Conservation (phyloP, 2,113 vertebrate species). For the Indri indri region DNA sequence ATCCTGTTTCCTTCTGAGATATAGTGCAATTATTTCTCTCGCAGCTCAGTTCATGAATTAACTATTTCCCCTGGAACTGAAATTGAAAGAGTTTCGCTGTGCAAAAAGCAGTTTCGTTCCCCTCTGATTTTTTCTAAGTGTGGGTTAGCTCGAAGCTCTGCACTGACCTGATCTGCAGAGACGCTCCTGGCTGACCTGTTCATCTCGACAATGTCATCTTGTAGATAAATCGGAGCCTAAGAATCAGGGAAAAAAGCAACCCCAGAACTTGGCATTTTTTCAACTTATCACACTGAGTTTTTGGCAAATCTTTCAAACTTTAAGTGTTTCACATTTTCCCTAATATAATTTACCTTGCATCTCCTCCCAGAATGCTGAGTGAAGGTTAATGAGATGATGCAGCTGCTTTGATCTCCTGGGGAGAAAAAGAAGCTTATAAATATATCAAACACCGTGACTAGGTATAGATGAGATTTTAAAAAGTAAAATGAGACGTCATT, state of each 20-base stretch:
- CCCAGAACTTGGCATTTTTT: conserved; percentile 43
- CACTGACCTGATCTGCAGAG: background rate
- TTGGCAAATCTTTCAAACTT: conserved; percentile 52
- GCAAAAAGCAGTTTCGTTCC: conserved; percentile 52
- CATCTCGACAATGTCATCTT: background rate
- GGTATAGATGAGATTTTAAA: background rate
- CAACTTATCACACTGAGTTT: conserved; percentile 20
- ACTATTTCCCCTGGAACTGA: conserved; percentile 43
- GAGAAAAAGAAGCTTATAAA: background rate
- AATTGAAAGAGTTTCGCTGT: conserved; percentile 34
- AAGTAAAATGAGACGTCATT: background rate
- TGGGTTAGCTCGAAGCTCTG: background rate
- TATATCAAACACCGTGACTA: background rate
- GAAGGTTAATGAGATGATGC: conserved; percentile 51
- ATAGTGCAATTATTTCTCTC: background rate
- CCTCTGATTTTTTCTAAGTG: conserved; percentile 22
- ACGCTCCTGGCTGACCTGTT: background rate
- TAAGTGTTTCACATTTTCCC: conserved; percentile 16
- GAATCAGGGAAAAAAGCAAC: background rate
- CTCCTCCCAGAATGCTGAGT: background rate
- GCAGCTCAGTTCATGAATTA: conserved; percentile 3
- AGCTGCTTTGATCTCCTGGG: background rate
- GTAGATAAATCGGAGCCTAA: background rate
- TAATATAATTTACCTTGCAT: conserved; percentile 42
- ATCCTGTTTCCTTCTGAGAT: background rate